These are phyloP conservation scores for Pteruthius melanotis DNA, from an alignment of 2,113 vertebrate species.

Conservation along the genomic window DNA sequence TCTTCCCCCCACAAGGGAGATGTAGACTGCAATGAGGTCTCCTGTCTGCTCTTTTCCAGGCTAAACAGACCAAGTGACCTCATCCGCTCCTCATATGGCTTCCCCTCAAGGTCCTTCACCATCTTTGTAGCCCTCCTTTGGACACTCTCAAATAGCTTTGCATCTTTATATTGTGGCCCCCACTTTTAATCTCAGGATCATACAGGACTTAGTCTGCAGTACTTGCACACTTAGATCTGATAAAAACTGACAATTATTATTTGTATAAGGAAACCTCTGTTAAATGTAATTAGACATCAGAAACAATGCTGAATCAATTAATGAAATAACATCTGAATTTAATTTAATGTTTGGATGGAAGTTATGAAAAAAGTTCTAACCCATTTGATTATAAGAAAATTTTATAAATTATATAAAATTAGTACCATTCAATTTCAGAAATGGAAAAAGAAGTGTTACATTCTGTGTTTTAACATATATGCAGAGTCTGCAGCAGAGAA, in stretches of 20 bases:
- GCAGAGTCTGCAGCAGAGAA: neutral
- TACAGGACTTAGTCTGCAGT: neutral
- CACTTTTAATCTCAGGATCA: neutral
- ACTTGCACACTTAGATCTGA: neutral
- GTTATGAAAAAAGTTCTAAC: neutral
- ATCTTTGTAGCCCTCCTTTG: neutral
- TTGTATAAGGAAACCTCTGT: neutral
- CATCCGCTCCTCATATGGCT: fast-evolving
- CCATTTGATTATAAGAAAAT: neutral
- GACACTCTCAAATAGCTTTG: neutral
- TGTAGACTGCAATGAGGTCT: neutral
- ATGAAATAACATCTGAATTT: neutral
- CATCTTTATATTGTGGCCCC: too few relatives aligned
- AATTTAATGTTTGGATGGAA: neutral
- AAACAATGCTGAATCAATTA: neutral
- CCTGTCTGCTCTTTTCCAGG: neutral
- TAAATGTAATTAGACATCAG: neutral
- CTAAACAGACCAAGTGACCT: neutral
- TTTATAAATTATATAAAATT: neutral
- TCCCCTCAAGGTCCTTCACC: neutral
- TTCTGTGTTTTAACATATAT: neutral
- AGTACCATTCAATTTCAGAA: neutral
- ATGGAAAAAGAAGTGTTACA: neutral
- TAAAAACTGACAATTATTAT: neutral
- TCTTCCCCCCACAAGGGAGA: neutral